These are phyloP conservation scores for Darevskia mixta DNA, from an alignment of 2,797 vertebrate genomes.

Conservation along the genomic window DNA sequence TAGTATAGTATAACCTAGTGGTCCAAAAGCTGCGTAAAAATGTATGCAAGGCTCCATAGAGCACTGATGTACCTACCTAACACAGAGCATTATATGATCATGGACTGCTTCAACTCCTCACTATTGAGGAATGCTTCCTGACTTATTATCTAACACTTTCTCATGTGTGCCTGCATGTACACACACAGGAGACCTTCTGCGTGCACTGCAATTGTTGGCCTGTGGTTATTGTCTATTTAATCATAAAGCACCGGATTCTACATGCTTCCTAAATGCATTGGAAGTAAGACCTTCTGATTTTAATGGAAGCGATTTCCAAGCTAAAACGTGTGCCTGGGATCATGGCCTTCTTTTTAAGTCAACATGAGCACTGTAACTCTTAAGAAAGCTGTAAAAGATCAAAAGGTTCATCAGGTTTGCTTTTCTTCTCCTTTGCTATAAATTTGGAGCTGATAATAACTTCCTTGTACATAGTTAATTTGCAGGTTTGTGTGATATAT, in stretches of 20 bases:
- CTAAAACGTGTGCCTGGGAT: background rate
- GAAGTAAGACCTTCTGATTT: background rate
- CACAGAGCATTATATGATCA: background rate
- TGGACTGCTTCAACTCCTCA: background rate
- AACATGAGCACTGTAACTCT: background rate
- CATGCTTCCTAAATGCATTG: background rate
- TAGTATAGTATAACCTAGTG: background rate
- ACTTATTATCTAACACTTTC: slow-evolving; percentile 2
- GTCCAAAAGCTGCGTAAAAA: background rate
- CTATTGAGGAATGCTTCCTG: background rate
- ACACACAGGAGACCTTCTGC: too few species aligned
- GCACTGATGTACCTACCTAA: background rate
- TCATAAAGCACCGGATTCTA: background rate
- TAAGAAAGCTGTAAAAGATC: background rate
- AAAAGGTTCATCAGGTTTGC: background rate
- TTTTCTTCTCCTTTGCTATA: background rate
- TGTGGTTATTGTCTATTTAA: background rate
- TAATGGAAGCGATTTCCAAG: background rate
- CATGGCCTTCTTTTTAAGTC: background rate
- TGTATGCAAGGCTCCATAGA: background rate
- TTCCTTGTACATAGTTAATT: background rate
- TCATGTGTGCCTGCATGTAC: background rate
- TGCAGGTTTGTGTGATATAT: background rate
- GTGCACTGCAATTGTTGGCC: background rate
- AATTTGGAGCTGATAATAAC: background rate